Percentiles rank a stretch among this genome's conserved stretches.
These are phyloP conservation scores for Prorops nasuta DNA, from an alignment of 1,140 invertebrate genomes.

Conservation along the genomic window DNA sequence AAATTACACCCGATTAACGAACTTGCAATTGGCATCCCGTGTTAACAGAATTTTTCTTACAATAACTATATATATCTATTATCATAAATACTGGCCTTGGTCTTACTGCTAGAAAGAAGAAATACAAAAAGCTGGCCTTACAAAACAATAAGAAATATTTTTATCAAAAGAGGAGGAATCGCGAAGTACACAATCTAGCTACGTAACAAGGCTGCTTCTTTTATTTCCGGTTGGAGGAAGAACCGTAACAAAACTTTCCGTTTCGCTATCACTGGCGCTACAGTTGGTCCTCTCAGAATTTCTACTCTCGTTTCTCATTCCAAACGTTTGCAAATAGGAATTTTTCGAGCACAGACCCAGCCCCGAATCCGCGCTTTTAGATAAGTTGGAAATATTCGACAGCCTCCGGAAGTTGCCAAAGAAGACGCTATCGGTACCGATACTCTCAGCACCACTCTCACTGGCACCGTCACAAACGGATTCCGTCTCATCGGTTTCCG, in stretches of 20 bases:
- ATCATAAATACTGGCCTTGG: background rate
- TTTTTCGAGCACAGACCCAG: conserved; percentile 28
- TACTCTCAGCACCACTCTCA: conserved; percentile 80
- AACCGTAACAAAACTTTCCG: conserved; percentile 54
- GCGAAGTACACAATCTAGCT: background rate
- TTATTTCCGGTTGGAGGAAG: conserved; percentile 34
- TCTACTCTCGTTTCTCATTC: conserved; percentile 14
- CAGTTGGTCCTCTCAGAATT: conserved; percentile 27
- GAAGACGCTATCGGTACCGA: conserved; percentile 80
- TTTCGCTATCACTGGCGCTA: conserved; percentile 52
- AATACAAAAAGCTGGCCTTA: no score
- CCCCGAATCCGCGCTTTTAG: conserved; percentile 49
- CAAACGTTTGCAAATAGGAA: conserved; percentile 19
- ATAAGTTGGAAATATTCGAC: conserved; percentile 53
- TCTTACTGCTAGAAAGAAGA: no score
- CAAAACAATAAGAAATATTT: no score
- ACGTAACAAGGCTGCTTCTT: conserved; percentile 29
- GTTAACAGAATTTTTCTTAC: conserved; percentile 5
- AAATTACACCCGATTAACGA: conserved; percentile 42
- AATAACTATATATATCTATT: conserved; percentile 1
- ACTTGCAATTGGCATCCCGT: conserved; percentile 23
- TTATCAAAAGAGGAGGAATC: no score
- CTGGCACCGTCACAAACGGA: conserved; percentile 72
- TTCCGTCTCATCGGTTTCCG: conserved; percentile 71
- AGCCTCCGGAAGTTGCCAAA: conserved; percentile 58